Evolutionary conservation across 2,797 vertebrate species (phyloP).

Genomic region (Brotula barbata): DNA sequence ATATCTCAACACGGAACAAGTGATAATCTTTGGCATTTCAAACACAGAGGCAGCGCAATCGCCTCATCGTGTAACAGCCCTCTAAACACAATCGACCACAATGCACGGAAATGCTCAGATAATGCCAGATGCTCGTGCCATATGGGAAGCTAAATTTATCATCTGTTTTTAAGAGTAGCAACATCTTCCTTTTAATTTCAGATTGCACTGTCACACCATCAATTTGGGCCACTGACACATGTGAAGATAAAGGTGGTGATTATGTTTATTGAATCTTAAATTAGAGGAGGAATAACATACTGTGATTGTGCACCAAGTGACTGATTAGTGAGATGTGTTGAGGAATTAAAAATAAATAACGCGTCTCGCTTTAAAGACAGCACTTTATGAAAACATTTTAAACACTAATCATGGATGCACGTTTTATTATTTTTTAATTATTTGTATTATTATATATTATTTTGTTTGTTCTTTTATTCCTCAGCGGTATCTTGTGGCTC

Average conservation of each 20-base stretch:
- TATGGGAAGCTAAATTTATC: constrained; percentile 70
- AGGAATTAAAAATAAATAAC: too few species aligned
- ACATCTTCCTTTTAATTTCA: constrained; percentile 44
- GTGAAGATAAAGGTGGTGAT: constrained; percentile 50
- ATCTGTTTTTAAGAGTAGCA: constrained; percentile 57
- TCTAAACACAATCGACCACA: constrained; percentile 39
- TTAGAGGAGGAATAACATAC: constrained; percentile 24
- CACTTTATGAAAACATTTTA: too few species aligned
- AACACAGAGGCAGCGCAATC: constrained; percentile 50
- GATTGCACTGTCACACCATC: constrained; percentile 44
- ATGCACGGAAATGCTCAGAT: constrained; percentile 34
- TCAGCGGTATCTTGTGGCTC: background rate
- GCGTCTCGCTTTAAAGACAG: too few species aligned
- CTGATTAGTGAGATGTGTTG: constrained; percentile 5
- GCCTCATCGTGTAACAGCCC: constrained; percentile 47
- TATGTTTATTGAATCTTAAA: constrained; percentile 37
- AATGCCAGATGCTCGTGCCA: constrained; percentile 61
- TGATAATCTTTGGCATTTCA: constrained; percentile 67
- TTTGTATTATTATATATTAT: too few species aligned
- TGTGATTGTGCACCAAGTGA: constrained; percentile 1
- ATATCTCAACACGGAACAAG: constrained; percentile 55
- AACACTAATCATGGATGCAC: background rate
- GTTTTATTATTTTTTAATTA: background rate
- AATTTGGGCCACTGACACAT: constrained; percentile 39
- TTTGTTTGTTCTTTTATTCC: constrained; percentile 21